Evolutionary conservation across 2,113 vertebrate species (phyloP).

Genomic region (Ceratotherium simum): DNA sequence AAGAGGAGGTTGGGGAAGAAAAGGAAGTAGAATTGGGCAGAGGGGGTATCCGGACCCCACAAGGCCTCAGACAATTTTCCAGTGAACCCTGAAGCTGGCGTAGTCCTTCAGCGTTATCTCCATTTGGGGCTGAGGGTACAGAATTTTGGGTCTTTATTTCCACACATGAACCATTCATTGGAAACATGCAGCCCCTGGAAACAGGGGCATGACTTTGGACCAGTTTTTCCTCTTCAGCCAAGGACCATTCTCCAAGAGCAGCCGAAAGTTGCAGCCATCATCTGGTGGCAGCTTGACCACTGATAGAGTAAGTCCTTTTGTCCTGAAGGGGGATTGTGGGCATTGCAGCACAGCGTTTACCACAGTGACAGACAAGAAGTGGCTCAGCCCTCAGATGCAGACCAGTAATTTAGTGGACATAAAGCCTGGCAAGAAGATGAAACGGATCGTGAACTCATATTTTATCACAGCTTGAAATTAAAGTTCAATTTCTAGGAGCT

Average conservation of each 20-base stretch:
- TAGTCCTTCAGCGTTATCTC: neutral
- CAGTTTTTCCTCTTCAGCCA: neutral
- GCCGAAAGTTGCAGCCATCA: neutral
- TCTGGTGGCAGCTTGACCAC: fast-evolving
- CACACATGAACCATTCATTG: neutral
- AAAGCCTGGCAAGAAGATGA: neutral
- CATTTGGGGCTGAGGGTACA: neutral
- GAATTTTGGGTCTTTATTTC: neutral
- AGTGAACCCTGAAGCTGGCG: neutral
- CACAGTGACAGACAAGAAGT: neutral
- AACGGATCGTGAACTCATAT: neutral
- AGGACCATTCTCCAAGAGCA: neutral
- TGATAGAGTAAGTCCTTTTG: neutral
- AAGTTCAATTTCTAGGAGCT: neutral
- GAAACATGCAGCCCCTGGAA: fast-evolving
- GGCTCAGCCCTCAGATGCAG: neutral
- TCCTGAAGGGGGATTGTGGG: neutral
- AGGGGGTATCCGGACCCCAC: neutral
- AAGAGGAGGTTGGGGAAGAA: neutral
- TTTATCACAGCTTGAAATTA: neutral
- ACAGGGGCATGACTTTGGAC: too few species aligned
- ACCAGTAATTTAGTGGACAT: neutral
- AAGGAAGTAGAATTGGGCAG: too few species aligned
- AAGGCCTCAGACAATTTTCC: neutral
- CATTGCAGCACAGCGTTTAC: too few species aligned